A percentile compares a stretch with the other conserved stretches of the same genome.
Evolutionary conservation across 2,888 invertebrate species (phyloP).

Genomic region (Phrixothrix hirtus): DNA sequence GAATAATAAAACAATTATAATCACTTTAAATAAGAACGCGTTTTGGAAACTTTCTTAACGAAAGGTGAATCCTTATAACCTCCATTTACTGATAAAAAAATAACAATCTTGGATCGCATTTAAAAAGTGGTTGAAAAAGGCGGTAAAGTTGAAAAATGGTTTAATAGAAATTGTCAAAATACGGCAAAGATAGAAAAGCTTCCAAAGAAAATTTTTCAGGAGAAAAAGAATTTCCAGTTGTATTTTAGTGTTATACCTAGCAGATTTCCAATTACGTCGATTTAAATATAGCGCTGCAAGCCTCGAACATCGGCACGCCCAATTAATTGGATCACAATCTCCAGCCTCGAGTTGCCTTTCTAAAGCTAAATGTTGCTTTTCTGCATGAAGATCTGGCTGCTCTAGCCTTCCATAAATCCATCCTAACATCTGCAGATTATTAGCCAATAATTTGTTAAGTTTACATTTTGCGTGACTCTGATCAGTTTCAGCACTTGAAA

Average conservation of each 20-base stretch:
- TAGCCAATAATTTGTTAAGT: conserved; percentile 63
- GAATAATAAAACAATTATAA: too few species aligned
- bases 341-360: conserved; percentile 62
- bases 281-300: conserved; percentile 59
- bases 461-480: conserved; percentile 57
- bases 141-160: too few species aligned
- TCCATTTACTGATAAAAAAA: too few species aligned
- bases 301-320: conserved; percentile 61
- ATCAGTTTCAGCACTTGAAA: conserved; percentile 51
- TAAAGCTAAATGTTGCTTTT: conserved; percentile 62
- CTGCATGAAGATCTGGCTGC: conserved; percentile 59
- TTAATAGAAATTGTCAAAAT: too few species aligned
- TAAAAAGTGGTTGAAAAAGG: too few species aligned
- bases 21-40: too few species aligned
- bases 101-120: too few species aligned
- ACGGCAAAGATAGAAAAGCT: not conserved
- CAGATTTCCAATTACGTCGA: conserved; percentile 43
- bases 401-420: conserved; percentile 64
- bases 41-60: too few species aligned
- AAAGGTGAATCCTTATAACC: too few species aligned
- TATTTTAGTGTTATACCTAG: conserved; percentile 43
- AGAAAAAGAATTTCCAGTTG: too few species aligned
- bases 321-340: conserved; percentile 62
- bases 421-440: conserved; percentile 66
- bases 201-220: not conserved